Base-by-base conservation (phyloP, 2,113 vertebrate genomes). In the rat (Rattus norvegicus) region DNA sequence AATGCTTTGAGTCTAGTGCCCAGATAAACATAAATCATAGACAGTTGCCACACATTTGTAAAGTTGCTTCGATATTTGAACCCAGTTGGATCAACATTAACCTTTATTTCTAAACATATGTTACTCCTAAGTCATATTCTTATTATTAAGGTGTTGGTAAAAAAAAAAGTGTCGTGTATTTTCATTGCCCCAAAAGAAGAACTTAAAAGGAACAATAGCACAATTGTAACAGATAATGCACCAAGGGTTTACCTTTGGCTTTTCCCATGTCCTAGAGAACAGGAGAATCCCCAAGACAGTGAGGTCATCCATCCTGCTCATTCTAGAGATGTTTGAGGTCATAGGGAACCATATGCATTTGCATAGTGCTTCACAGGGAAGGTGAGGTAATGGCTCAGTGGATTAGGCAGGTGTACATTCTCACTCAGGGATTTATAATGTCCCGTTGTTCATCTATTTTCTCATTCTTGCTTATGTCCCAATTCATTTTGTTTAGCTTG, bases 101-200 rank as follows among this genome's bases (percentile, higher is more conserved):
- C 47, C 85, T 95, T 91, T 92, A n/a, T 67, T n/a, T 93, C 61
- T 54, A 43, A 92, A 81, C 86, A 56, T 88, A 39, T 13, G 54
- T 79, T 77, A 63, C 61, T 4, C 43, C 24, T 92, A 43, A 88
- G 43, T 92, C 69, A 52, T 4, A 89, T 80, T 96, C 36, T 91
- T 22, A 12, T 83, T 91, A 3, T 54, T 91, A 22, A 80, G 54
- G 9, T 52, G 81, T 70, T 43, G 20, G 26, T 65, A 2, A 77
- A 91, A 75, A 8, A 11, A 39, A 9, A 2, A 87, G 13, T 90
- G 86, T 81, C 80, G 73, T 5, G 2, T 56, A 8, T 59, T 72
- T 95, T 97, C 47, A 13, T 81, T 94, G 77, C 56, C 65, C 93
- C n/a, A 30, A 8, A n/a, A 67, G 85, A 87, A 76, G 61, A 75